Percentiles rank a stretch among this genome's conserved stretches.
Conservation (phyloP, 1,140 invertebrate species). For the Procambarus clarkii region DNA sequence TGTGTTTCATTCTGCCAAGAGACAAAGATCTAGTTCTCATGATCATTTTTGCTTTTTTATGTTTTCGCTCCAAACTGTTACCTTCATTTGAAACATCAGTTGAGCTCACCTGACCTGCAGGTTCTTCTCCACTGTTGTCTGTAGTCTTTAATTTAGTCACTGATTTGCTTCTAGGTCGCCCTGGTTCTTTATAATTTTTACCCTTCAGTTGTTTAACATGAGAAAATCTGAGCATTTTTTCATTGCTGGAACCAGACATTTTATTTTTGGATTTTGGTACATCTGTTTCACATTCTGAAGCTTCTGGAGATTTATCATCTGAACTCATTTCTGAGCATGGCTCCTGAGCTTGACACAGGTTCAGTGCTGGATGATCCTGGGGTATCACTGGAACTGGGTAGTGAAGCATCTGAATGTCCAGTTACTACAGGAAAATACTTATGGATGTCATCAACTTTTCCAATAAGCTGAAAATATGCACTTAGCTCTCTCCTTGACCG, state of each 20-base stretch:
- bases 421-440: slow-evolving; percentile 71
- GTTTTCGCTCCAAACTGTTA: slow-evolving; percentile 16
- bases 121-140: slow-evolving; percentile 1
- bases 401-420: slow-evolving; percentile 54
- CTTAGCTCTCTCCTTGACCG: slow-evolving; percentile 66
- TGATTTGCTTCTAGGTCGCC: slow-evolving; percentile 37
- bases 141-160: neutral
- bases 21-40: slow-evolving; percentile 39
- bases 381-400: slow-evolving; percentile 68
- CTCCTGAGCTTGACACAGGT: slow-evolving; percentile 70
- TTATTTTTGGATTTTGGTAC: neutral
- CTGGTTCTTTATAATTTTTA: neutral
- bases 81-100: neutral
- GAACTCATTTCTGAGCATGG: slow-evolving; percentile 63
- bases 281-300: slow-evolving; percentile 55
- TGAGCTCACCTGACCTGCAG: neutral
- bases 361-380: slow-evolving; percentile 70
- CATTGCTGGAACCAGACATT: neutral
- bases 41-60: slow-evolving; percentile 34
- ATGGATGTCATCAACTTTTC: slow-evolving; percentile 71
- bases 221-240: slow-evolving; percentile 12
- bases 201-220: neutral
- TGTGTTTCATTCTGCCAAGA: slow-evolving; percentile 19
- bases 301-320: slow-evolving; percentile 66
- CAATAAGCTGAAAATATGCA: slow-evolving; percentile 69